Evolutionary conservation across 2,113 vertebrate species (phyloP).

Genomic region (Pipa parva): DNA sequence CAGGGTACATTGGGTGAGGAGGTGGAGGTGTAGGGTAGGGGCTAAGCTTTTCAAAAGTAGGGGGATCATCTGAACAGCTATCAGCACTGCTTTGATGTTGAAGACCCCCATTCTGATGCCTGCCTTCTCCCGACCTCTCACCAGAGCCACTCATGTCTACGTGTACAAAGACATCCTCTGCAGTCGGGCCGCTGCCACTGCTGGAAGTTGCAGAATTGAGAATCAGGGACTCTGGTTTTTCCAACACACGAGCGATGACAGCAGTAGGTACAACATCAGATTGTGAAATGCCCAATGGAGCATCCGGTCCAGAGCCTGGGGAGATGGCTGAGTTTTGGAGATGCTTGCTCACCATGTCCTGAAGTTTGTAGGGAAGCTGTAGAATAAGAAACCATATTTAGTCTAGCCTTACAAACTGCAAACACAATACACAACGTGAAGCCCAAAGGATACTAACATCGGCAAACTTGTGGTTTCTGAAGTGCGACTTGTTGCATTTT

Average conservation of each 20-base stretch:
- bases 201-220: slow-evolving; percentile 92
- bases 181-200: slow-evolving; percentile 72
- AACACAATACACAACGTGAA: not conserved
- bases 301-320: slow-evolving; percentile 60
- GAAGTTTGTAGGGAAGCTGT: slow-evolving; percentile 90
- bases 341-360: slow-evolving; percentile 95
- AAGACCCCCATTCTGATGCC: slow-evolving; percentile 75
- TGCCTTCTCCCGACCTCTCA: not conserved
- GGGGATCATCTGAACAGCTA: slow-evolving; percentile 57
- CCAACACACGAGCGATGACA: slow-evolving; percentile 88
- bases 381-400: slow-evolving; percentile 28
- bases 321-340: slow-evolving; percentile 73
- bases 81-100: slow-evolving; percentile 64
- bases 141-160: slow-evolving; percentile 88
- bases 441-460: slow-evolving; percentile 76
- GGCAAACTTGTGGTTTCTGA: slow-evolving; percentile 96
- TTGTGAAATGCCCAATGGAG: slow-evolving; percentile 61
- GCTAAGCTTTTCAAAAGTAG: slow-evolving; percentile 85
- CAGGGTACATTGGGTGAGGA: slow-evolving; percentile 79
- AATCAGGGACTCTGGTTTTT: slow-evolving; percentile 92
- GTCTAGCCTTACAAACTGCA: too few relatives aligned
- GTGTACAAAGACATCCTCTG: slow-evolving; percentile 93
- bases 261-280: slow-evolving; percentile 90
- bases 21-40: slow-evolving; percentile 82
- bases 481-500: slow-evolving; percentile 98